Base-by-base conservation (phyloP, 2,888 invertebrate species). In the Iphiclides podalirius region DNA sequence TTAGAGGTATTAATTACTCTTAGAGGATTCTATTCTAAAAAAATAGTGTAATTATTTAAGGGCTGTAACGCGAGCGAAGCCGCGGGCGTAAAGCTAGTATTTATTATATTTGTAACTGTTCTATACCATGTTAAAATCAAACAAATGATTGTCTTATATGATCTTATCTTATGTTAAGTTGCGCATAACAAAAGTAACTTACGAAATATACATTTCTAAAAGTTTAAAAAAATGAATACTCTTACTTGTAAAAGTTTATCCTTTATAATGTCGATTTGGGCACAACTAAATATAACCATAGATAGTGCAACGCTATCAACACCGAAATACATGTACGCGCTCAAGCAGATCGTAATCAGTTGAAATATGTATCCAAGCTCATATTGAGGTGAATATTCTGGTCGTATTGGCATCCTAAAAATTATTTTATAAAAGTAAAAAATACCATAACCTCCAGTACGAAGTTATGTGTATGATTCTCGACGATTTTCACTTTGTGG, bases 261-360 rank as follows among this genome's bases (percentile, higher is more conserved):
- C 56, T 81, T 84, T 26, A 89, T 61, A 12, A 89, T 82, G 2
- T 83, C 75, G 7, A 86, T 60, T 59, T 89, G 86, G 0, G 84
- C 86, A 51, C 86, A 86, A 4, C 75, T 75, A 51, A 85, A 82
- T 42, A 87, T 86, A 0, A 87, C 77, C 48, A 77, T 75, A 9
- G 85, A 83, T 1, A 87, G 66, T 0, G 79, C 72, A 1, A 87
- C 77, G 54, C 86, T 87, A 54, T 89, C 89, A 33, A 87, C 85
- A 0, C 83, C 86, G 49, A 84, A 82, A 57, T 86, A 87, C 72
- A 89, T 81, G 58, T 77, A 79, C 0, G 87, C 87, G 40, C 87
- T 86, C 60, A 79, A 72, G 52, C 75, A 77, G 16, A 86, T 79
- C 0, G 84, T 82, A 1, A 77, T 20, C 41, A 81, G 48, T 55